A percentile compares a stretch with the other conserved stretches of the same genome.
Evolutionary conservation across 2,888 invertebrate species (phyloP).

Genomic region (Nudaria mundana): DNA sequence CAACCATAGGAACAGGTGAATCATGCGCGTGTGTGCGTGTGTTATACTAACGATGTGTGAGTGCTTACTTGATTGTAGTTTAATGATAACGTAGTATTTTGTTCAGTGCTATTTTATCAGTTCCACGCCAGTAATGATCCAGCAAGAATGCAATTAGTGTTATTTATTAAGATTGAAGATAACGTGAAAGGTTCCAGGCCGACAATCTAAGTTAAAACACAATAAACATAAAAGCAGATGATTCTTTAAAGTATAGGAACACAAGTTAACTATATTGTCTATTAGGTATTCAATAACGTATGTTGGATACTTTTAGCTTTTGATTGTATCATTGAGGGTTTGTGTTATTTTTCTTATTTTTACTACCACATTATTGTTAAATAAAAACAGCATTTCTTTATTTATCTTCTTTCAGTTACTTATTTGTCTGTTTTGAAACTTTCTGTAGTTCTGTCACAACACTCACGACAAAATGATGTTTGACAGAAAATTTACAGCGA

Average conservation of each 20-base stretch:
- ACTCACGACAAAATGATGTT: no score
- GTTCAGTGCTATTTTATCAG: slow-evolving; percentile 58
- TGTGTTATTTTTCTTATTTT: no score
- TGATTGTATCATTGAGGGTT: no score
- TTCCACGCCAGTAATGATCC: slow-evolving; percentile 44
- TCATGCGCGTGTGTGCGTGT: slow-evolving; percentile 60
- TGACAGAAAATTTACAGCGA: no score
- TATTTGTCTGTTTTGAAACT: no score
- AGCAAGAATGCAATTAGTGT: slow-evolving; percentile 44
- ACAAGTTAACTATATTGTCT: slow-evolving; percentile 19
- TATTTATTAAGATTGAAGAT: slow-evolving; percentile 41
- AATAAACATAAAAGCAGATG: slow-evolving; percentile 8
- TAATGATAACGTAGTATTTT: slow-evolving; percentile 73
- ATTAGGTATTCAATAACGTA: slow-evolving; percentile 3
- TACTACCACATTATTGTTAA: no score
- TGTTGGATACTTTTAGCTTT: no score
- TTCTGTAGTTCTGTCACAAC: no score
- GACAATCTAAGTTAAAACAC: slow-evolving; percentile 20
- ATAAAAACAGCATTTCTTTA: no score
- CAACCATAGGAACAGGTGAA: slow-evolving; percentile 75
- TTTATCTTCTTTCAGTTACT: no score
- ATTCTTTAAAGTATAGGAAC: slow-evolving; percentile 11
- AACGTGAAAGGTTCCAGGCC: slow-evolving; percentile 34
- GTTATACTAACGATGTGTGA: slow-evolving; percentile 49
- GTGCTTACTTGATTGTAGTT: slow-evolving; percentile 63